Evolutionary conservation across 2,888 invertebrate genomes (phyloP).

Genomic region (Pyrochroa serraticornis): DNA sequence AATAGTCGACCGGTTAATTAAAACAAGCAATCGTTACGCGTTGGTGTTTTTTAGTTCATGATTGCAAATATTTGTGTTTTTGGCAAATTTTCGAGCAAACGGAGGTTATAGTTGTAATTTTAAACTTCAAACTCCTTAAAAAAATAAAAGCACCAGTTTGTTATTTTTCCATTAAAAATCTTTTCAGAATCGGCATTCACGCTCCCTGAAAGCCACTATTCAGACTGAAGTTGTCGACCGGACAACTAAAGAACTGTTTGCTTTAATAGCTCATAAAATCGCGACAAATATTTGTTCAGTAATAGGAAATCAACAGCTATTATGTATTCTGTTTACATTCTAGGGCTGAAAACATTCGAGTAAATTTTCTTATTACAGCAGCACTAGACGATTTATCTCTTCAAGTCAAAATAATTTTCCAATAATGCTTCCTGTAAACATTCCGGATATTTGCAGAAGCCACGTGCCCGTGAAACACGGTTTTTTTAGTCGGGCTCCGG

Average conservation of each 20-base stretch:
- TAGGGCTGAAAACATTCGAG: not conserved
- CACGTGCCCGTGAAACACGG: constrained; percentile 5
- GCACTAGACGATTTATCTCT: not conserved
- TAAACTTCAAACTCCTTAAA: too few species aligned
- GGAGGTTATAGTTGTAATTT: too few species aligned
- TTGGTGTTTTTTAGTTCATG: too few species aligned
- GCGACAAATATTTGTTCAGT: constrained; percentile 61
- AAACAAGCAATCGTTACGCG: too few species aligned
- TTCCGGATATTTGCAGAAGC: too few species aligned
- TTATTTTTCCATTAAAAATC: too few species aligned
- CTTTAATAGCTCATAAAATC: constrained; percentile 79
- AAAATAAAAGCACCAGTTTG: too few species aligned
- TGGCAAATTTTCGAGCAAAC: too few species aligned
- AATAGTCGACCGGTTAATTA: too few species aligned
- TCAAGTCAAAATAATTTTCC: not conserved
- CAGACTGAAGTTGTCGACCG: not conserved
- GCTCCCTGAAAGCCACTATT: too few species aligned
- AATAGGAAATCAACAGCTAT: constrained; percentile 15
- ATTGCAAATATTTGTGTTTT: too few species aligned
- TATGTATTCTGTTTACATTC: not conserved
- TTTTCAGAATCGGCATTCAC: too few species aligned
- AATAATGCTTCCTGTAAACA: not conserved
- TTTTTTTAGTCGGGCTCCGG: constrained; percentile 20
- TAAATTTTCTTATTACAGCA: not conserved
- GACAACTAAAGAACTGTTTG: constrained; percentile 60